These are phyloP conservation scores for Philonicus albiceps DNA, from an alignment of 2,888 invertebrate genomes.

Conservation along the genomic window DNA sequence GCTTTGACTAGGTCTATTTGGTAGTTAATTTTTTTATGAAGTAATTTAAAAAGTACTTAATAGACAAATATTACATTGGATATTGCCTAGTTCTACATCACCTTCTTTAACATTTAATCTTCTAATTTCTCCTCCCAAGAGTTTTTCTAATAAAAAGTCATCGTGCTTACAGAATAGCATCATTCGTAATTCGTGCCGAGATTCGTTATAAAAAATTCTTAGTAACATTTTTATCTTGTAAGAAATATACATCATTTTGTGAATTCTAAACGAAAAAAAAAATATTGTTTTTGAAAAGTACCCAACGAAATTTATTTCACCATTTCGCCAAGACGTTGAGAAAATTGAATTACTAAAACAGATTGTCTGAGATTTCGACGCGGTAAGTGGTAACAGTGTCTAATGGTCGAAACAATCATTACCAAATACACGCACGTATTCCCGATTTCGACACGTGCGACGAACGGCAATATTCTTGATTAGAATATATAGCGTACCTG, in stretches of 20 bases:
- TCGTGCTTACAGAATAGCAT: not conserved
- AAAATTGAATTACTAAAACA: not conserved
- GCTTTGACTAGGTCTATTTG: too few species aligned
- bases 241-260: not conserved
- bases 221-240: not conserved
- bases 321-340: not conserved
- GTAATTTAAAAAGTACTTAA: too few species aligned
- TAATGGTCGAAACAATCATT: not conserved
- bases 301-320: not conserved
- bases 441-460: not conserved
- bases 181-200: not conserved
- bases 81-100: not conserved
- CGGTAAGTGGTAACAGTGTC: not conserved
- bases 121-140: not conserved
- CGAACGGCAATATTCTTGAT: not conserved
- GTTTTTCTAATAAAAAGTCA: not conserved
- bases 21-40: too few species aligned
- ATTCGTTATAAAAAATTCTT: not conserved
- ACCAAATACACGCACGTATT: not conserved
- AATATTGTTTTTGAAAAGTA: not conserved
- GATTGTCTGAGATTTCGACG: not conserved
- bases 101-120: not conserved
- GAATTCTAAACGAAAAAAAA: not conserved
- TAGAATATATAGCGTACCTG: not conserved
- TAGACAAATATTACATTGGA: too few species aligned